Conservation (phyloP, 2,888 invertebrate genomes). For the Serripes groenlandicus region DNA sequence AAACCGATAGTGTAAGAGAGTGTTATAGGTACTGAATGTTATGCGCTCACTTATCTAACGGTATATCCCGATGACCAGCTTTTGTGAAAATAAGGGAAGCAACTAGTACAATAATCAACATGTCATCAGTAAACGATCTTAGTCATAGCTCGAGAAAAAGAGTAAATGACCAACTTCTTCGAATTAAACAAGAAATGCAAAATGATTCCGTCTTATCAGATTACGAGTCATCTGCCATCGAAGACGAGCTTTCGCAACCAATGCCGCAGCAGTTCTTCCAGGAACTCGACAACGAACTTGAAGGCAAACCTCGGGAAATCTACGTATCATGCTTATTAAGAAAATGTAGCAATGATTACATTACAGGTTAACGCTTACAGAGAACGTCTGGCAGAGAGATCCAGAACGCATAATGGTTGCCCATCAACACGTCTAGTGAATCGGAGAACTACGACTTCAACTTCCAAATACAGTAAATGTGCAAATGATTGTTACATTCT, state of each 20-base stretch:
- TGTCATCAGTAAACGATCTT: no score
- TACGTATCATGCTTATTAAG: background rate
- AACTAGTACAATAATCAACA: no score
- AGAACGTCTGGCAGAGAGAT: background rate
- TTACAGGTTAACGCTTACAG: background rate
- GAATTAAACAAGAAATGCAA: no score
- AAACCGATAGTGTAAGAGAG: no score
- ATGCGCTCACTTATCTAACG: no score
- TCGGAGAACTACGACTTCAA: background rate
- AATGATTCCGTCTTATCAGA: no score
- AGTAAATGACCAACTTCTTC: no score
- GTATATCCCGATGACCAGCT: no score
- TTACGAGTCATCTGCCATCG: background rate
- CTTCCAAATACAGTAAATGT: background rate
- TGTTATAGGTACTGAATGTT: no score
- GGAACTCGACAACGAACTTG: background rate
- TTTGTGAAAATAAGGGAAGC: no score
- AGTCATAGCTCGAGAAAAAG: no score
- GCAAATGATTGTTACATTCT: constrained; percentile 10
- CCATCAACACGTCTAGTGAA: background rate
- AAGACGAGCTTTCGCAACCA: background rate
- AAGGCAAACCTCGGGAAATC: background rate
- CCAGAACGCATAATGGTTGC: background rate
- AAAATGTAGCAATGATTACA: background rate
- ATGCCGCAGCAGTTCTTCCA: background rate